phyloP scores from a whole-genome alignment of 2,888 invertebrate genomes.

The Heliconius erato region DNA sequence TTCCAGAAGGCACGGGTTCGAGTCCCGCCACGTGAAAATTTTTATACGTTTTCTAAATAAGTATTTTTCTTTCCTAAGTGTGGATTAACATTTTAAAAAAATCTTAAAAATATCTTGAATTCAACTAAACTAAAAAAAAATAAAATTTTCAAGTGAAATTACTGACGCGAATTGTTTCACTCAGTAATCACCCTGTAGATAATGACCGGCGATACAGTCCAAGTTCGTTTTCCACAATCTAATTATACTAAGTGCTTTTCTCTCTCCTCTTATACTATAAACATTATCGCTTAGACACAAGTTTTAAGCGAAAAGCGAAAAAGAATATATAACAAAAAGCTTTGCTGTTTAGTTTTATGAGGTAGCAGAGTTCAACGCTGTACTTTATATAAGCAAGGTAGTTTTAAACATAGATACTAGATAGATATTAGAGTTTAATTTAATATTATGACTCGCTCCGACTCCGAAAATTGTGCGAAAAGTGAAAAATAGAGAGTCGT shows the following conservation, averaged over 20 bases:
- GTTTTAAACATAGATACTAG: neutral
- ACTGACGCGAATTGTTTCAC: constrained; percentile 42
- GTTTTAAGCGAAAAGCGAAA: constrained; percentile 32
- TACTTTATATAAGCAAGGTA: neutral
- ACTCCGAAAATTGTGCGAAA: too few species aligned
- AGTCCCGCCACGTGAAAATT: too few species aligned
- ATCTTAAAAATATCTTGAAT: neutral
- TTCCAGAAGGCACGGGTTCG: too few species aligned
- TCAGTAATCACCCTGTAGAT: constrained; percentile 65
- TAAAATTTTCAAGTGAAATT: constrained; percentile 41
- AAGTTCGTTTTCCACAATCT: constrained; percentile 79
- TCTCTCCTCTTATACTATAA: constrained; percentile 74
- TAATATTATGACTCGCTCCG: too few species aligned
- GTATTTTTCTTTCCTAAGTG: too few species aligned
- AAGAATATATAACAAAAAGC: too few species aligned
- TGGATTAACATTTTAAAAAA: too few species aligned
- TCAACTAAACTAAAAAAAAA: constrained; percentile 12
- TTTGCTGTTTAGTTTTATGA: neutral
- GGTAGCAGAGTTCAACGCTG: neutral
- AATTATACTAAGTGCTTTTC: constrained; percentile 83
- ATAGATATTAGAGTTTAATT: neutral
- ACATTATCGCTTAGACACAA: constrained; percentile 59
- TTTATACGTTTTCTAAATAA: too few species aligned
- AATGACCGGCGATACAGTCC: constrained; percentile 63
- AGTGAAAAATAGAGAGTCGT: too few species aligned